These are phyloP conservation scores for Pomacea canaliculata DNA, from an alignment of 2,888 invertebrate species.

Conservation along the genomic window DNA sequence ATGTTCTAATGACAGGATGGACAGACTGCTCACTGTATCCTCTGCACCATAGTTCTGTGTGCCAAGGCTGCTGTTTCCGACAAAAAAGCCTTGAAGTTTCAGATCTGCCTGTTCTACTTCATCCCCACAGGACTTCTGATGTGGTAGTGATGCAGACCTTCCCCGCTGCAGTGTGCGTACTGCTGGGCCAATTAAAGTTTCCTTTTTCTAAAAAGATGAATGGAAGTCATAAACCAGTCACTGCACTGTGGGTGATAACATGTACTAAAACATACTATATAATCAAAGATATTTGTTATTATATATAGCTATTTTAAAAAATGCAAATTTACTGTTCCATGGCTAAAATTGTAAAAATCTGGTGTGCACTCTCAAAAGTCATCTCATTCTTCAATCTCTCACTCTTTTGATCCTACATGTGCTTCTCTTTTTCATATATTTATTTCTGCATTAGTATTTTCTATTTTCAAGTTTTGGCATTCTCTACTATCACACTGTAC, in stretches of 20 bases:
- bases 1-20: no score
- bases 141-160: not conserved
- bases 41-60: not conserved
- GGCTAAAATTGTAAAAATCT: no score
- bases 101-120: constrained; percentile 12
- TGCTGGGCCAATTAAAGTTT: not conserved
- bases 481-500: no score
- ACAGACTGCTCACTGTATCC: not conserved
- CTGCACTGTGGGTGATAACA: not conserved
- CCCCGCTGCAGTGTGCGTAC: not conserved
- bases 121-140: constrained; percentile 1
- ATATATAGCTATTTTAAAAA: no score
- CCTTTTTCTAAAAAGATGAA: constrained; percentile 4
- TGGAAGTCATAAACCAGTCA: not conserved
- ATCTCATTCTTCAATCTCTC: no score
- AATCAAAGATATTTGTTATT: not conserved
- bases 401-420: no score
- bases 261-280: not conserved
- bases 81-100: constrained; percentile 15
- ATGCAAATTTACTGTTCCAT: no score
- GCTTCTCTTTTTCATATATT: no score
- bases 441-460: no score
- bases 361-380: no score
- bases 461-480: no score
- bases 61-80: not conserved